These are phyloP conservation scores for Phanerotoma sp. DNA, from an alignment of 2,888 invertebrate species.

Conservation along the genomic window DNA sequence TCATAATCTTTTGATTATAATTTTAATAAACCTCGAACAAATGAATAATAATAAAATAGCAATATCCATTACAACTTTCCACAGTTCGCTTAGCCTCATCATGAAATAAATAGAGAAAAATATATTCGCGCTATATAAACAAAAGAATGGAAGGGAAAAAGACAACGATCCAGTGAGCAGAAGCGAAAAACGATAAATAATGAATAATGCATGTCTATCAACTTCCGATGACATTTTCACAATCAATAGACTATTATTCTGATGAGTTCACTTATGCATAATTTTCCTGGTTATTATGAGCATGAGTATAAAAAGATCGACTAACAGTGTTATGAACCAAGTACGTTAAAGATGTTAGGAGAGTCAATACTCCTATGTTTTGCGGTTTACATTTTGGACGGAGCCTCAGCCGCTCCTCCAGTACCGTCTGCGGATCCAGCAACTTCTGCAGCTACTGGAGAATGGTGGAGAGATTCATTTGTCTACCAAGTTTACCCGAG, in stretches of 20 bases:
- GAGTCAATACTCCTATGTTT: slow-evolving; percentile 1
- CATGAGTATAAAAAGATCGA: slow-evolving; percentile 8
- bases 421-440: neutral
- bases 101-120: too few relatives aligned
- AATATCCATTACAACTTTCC: too few relatives aligned
- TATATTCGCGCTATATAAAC: too few relatives aligned
- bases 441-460: slow-evolving; percentile 38
- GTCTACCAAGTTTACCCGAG: slow-evolving; percentile 87
- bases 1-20: too few relatives aligned
- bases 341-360: slow-evolving; percentile 8
- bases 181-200: too few relatives aligned
- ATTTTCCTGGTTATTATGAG: neutral
- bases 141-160: too few relatives aligned
- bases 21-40: too few relatives aligned
- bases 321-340: neutral
- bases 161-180: too few relatives aligned
- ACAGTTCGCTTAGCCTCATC: too few relatives aligned
- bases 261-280: neutral
- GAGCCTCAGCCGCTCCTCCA: neutral
- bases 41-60: too few relatives aligned
- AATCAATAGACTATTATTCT: too few relatives aligned
- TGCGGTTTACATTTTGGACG: neutral
- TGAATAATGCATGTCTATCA: too few relatives aligned
- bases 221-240: neutral
- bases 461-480: slow-evolving; percentile 82